Conservation (phyloP, 2,888 invertebrate genomes). For the Lasioglossum calceatum region DNA sequence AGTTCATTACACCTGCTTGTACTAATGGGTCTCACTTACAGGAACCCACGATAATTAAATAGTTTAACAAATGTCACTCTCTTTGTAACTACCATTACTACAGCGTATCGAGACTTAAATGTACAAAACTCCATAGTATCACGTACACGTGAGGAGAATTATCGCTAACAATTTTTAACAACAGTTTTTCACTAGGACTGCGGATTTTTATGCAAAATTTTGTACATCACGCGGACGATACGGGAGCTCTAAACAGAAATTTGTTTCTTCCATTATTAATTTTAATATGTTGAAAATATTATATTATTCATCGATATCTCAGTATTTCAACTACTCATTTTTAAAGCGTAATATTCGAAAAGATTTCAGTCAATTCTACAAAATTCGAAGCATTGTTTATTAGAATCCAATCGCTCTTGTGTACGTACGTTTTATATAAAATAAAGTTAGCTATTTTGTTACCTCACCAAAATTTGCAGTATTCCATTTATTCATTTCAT, state of each 20-base stretch:
- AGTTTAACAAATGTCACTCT: slow-evolving; percentile 65
- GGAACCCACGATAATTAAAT: slow-evolving; percentile 64
- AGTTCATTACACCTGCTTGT: slow-evolving; percentile 72
- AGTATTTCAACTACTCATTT: neutral
- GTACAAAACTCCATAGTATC: neutral
- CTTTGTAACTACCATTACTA: slow-evolving; percentile 41
- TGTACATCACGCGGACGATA: neutral
- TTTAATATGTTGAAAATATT: neutral
- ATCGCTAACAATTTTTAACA: neutral
- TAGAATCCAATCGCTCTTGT: neutral
- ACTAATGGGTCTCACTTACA: slow-evolving; percentile 65
- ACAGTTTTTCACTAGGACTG: neutral
- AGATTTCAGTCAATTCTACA: neutral
- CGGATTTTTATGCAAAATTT: neutral
- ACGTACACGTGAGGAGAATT: neutral
- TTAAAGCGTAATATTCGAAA: neutral
- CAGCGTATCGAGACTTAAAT: slow-evolving; percentile 14
- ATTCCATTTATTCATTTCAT: neutral
- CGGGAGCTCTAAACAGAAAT: neutral
- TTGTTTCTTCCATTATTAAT: neutral
- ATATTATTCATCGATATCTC: too few species aligned
- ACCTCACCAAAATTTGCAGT: neutral
- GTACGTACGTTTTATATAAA: too few species aligned
- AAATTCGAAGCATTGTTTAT: neutral
- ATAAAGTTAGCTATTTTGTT: neutral